These are phyloP conservation scores for Dascyllus trimaculatus DNA, from an alignment of 2,113 vertebrate species.

Conservation along the genomic window DNA sequence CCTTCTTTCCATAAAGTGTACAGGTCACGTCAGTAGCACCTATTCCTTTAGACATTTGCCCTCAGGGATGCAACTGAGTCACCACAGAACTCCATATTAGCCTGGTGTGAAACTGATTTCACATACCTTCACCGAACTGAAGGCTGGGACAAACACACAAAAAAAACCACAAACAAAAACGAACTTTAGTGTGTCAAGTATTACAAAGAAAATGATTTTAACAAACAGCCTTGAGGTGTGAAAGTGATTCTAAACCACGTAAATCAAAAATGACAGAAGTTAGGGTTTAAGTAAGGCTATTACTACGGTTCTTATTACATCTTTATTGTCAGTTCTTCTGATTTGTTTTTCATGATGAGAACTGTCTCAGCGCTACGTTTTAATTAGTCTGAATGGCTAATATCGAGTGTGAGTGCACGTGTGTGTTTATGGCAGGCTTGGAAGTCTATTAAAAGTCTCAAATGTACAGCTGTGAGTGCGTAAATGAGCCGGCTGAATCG, in stretches of 20 bases:
- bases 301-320: not conserved
- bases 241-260: slow-evolving; percentile 2
- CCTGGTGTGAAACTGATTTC: slow-evolving; percentile 31
- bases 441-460: not conserved
- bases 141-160: not conserved
- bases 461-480: not conserved
- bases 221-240: slow-evolving; percentile 13
- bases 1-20: not conserved
- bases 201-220: slow-evolving; percentile 5
- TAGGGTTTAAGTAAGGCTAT: not conserved
- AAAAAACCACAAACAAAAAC: slow-evolving; percentile 12
- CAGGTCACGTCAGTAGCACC: slow-evolving; percentile 38
- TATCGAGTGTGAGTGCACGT: too few relatives aligned
- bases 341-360: too few relatives aligned
- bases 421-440: not conserved
- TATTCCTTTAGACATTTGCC: slow-evolving; percentile 19
- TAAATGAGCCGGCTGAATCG: slow-evolving; percentile 33
- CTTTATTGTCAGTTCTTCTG: too few relatives aligned
- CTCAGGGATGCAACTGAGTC: slow-evolving; percentile 32
- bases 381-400: too few relatives aligned
- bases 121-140: slow-evolving; percentile 6
- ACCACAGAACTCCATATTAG: slow-evolving; percentile 25
- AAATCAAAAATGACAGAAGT: slow-evolving; percentile 3
- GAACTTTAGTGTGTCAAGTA: not conserved
- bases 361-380: too few relatives aligned